Percentiles rank a stretch among this genome's conserved stretches.
Evolutionary conservation across 2,888 invertebrate genomes (phyloP).

Genomic region (Nipponacmea schrenckii): DNA sequence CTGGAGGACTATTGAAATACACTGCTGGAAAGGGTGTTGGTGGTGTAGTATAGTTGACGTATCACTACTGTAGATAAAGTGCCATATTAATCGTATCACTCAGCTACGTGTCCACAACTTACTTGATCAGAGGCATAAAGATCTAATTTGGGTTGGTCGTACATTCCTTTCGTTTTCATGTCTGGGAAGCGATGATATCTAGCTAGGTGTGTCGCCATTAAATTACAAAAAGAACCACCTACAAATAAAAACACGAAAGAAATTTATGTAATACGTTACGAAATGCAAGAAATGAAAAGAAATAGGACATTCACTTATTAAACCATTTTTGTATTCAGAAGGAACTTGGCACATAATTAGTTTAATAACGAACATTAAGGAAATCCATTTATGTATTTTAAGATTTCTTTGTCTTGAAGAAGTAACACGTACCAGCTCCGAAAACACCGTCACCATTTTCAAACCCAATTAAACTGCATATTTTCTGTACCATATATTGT

Average conservation of each 20-base stretch:
- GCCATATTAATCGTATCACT: no score
- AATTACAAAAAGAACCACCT: conserved; percentile 88
- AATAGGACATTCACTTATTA: no score
- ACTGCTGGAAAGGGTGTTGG: no score
- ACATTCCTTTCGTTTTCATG: conserved; percentile 80
- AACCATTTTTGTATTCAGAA: no score
- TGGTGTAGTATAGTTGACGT: no score
- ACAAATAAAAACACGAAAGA: conserved; percentile 6
- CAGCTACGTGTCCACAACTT: conserved; percentile 38
- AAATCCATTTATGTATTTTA: no score
- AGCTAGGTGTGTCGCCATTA: conserved; percentile 89
- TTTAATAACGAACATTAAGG: no score
- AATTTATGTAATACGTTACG: not conserved
- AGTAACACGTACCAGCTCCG: conserved; percentile 48
- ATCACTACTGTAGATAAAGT: no score
- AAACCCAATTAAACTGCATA: conserved; percentile 51
- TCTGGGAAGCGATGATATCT: conserved; percentile 79
- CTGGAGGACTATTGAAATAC: no score
- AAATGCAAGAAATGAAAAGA: no score
- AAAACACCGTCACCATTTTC: conserved; percentile 55
- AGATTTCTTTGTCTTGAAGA: no score
- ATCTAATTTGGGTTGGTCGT: conserved; percentile 78
- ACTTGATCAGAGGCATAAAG: conserved; percentile 89
- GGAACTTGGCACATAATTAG: no score
- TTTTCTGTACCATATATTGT: conserved; percentile 49